Conservation (phyloP, 2,113 vertebrate genomes). For the Poeciliopsis retropinna region DNA sequence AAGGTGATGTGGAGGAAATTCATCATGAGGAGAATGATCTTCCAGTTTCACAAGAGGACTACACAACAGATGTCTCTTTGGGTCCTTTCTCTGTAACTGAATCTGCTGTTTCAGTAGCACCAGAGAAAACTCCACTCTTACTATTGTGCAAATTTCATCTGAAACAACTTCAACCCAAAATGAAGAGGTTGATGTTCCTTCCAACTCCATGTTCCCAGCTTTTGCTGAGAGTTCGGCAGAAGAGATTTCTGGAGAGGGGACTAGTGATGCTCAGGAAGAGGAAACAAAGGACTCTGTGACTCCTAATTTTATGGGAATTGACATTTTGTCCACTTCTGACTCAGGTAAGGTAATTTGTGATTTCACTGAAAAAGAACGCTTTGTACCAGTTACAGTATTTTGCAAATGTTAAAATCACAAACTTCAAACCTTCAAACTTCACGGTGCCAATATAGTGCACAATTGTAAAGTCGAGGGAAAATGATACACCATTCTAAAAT, state of each 20-base stretch:
- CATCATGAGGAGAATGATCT: conserved; percentile 9
- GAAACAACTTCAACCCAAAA: conserved; percentile 1
- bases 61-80: conserved; percentile 12
- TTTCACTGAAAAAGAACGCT: neutral
- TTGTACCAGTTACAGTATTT: neutral
- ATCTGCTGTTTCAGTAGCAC: conserved; percentile 1
- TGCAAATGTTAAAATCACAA: neutral
- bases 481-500: neutral
- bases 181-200: conserved; percentile 22
- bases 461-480: neutral
- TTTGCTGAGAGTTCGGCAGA: neutral
- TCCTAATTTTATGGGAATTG: conserved; percentile 1
- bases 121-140: conserved; percentile 18
- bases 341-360: conserved; percentile 33
- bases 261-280: conserved; percentile 6
- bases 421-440: neutral
- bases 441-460: neutral
- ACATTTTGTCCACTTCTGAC: neutral
- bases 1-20: conserved; percentile 7
- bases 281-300: conserved; percentile 18
- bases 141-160: neutral
- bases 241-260: conserved; percentile 33
- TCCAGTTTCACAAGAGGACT: conserved; percentile 34
- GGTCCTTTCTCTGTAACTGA: conserved; percentile 11
- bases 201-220: neutral